A percentile compares a stretch with the other conserved stretches of the same genome.
Conservation (phyloP, 1,140 invertebrate genomes). For the Ridgeia piscesae region DNA sequence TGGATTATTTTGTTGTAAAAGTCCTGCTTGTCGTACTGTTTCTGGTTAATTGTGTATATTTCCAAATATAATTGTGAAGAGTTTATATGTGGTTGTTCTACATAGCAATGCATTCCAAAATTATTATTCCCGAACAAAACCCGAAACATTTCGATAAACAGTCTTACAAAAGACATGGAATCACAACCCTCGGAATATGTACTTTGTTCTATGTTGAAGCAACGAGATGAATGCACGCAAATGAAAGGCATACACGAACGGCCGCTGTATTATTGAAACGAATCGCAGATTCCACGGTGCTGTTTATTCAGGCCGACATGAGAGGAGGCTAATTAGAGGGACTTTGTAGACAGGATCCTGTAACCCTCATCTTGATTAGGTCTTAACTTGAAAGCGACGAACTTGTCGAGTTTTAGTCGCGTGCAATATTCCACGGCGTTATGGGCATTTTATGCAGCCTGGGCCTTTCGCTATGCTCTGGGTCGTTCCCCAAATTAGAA, state of each 20-base stretch:
- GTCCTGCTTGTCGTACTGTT: background rate
- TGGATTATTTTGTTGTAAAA: background rate
- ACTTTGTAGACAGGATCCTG: background rate
- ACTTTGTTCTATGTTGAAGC: background rate
- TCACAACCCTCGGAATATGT: background rate
- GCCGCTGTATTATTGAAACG: background rate
- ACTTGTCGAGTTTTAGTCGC: conserved; percentile 4
- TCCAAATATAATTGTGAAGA: background rate
- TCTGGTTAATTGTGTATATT: background rate
- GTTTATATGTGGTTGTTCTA: background rate
- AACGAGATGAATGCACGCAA: background rate
- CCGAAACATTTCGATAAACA: no score
- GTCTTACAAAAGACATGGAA: no score
- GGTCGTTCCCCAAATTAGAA: background rate
- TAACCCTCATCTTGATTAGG: background rate
- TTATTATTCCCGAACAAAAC: background rate
- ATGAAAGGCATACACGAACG: background rate
- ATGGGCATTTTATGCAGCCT: background rate
- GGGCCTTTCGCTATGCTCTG: background rate
- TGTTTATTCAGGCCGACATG: background rate
- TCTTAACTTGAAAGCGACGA: background rate
- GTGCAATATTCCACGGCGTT: background rate
- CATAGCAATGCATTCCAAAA: background rate
- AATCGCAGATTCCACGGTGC: background rate
- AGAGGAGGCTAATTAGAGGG: background rate